phyloP scores from a whole-genome alignment of 1,140 invertebrate species.

The Rhopalosiphum padi region DNA sequence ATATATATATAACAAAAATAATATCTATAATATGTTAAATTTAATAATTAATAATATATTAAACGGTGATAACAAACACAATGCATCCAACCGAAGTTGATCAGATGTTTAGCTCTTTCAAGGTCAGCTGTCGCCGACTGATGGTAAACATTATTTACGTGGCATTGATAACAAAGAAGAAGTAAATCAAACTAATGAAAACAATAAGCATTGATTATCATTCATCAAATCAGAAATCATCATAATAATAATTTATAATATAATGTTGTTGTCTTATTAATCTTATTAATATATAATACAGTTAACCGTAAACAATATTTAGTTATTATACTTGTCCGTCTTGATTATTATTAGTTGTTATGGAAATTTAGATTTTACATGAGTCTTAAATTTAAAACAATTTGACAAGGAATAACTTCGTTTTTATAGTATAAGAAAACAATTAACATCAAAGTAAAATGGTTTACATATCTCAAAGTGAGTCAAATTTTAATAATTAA shows the following conservation, averaged over 20 bases:
- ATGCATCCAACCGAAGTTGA: slow-evolving; percentile 36
- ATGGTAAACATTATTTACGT: neutral
- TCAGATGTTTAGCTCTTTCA: slow-evolving; percentile 38
- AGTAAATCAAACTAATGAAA: neutral
- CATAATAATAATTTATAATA: neutral
- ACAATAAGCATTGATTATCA: neutral
- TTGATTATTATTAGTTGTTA: neutral
- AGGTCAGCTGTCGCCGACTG: neutral
- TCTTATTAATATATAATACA: neutral
- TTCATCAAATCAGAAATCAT: neutral
- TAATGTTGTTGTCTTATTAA: neutral
- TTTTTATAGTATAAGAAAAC: neutral
- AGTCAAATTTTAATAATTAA: neutral
- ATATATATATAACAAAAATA: neutral
- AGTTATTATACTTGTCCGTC: neutral
- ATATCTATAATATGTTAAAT: neutral
- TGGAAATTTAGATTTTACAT: neutral
- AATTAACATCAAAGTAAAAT: slow-evolving; percentile 3
- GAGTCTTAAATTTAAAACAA: neutral
- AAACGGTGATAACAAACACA: slow-evolving; percentile 39
- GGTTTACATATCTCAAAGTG: slow-evolving; percentile 34
- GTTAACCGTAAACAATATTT: neutral
- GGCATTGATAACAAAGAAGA: neutral
- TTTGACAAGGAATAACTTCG: neutral
- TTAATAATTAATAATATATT: slow-evolving; percentile 30